phyloP scores from a whole-genome alignment of 2,113 vertebrate genomes.

The Microcebus lehilahytsara region DNA sequence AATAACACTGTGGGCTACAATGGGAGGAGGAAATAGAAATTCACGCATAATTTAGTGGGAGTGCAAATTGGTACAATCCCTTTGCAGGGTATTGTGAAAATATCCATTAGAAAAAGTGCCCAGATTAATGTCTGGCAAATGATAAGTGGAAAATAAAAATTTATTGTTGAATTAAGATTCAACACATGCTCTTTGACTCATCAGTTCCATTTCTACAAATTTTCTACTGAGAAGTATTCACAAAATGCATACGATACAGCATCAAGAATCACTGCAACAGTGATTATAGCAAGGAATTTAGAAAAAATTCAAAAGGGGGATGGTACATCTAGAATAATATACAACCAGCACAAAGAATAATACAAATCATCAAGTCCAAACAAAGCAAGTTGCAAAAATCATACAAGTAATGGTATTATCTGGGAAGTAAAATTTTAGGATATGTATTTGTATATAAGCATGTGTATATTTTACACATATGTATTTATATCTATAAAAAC shows the following conservation, averaged over 20 bases:
- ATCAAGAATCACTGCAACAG: not conserved
- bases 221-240: not conserved
- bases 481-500: not conserved
- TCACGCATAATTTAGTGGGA: not conserved
- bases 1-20: not conserved
- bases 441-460: not conserved
- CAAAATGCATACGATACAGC: not conserved
- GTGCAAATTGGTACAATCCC: not conserved
- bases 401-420: not conserved
- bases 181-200: not conserved
- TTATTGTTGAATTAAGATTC: slow-evolving; percentile 9
- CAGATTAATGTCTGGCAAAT: not conserved
- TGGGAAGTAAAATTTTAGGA: not conserved
- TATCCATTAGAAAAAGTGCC: not conserved
- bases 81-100: not conserved
- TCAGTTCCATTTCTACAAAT: not conserved
- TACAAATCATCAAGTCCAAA: not conserved
- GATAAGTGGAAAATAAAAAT: not conserved
- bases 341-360: not conserved
- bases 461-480: not conserved
- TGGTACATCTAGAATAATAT: not conserved
- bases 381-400: not conserved
- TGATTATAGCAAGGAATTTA: not conserved
- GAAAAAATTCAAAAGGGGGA: not conserved
- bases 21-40: not conserved